phyloP scores from a whole-genome alignment of 1,140 invertebrate species.

The Trachymyrmex septentrionalis region DNA sequence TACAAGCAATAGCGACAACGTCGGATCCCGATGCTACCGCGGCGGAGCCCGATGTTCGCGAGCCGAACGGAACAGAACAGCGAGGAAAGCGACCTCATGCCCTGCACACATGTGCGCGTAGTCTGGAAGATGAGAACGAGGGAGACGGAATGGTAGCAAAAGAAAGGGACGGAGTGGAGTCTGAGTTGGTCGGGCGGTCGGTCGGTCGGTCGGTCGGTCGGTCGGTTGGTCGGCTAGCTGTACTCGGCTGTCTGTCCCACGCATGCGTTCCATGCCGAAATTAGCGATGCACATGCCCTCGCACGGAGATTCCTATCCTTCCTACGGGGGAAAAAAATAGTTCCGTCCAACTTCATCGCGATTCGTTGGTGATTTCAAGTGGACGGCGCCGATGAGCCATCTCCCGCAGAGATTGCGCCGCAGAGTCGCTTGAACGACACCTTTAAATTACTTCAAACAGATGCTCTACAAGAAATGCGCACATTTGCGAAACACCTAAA shows the following conservation, averaged over 20 bases:
- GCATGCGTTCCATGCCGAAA: conserved; percentile 71
- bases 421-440: background rate
- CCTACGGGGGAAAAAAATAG: conserved; percentile 64
- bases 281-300: conserved; percentile 71
- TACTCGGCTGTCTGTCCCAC: conserved; percentile 65
- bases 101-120: conserved; percentile 76
- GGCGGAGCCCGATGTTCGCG: no score
- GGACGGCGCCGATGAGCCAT: background rate
- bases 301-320: conserved; percentile 48
- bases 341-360: conserved; percentile 10
- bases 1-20: conserved; percentile 73
- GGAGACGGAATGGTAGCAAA: conserved; percentile 31
- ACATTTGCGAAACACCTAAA: background rate
- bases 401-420: background rate
- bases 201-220: conserved; percentile 42
- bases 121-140: conserved; percentile 60
- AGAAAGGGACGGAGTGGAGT: conserved; percentile 5
- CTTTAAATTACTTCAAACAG: conserved; percentile 22
- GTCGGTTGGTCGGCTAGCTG: conserved; percentile 45
- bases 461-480: background rate
- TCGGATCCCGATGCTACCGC: conserved; percentile 61
- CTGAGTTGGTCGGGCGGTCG: conserved; percentile 53
- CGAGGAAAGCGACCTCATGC: conserved; percentile 79
- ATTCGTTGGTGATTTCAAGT: background rate
- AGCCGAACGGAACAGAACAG: conserved; percentile 35